Evolutionary conservation across 2,888 invertebrate genomes (phyloP), one percentile per base, ranked within the genome.

Genomic region (Apodemia hepburni): DNA sequence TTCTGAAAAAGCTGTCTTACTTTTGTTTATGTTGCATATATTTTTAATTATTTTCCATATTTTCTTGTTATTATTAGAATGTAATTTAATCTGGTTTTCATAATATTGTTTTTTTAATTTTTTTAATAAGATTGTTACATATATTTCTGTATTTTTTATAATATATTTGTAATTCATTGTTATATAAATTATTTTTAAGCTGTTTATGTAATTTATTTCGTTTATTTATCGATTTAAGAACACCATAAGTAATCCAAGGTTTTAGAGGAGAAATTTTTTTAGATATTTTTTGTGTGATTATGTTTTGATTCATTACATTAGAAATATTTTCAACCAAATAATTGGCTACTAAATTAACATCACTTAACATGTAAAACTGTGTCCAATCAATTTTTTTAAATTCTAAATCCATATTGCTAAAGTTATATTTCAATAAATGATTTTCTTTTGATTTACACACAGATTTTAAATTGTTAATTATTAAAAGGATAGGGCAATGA

Each of bases 191-290:
- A 47, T n/a, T 49, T 18, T 18, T 17, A 18, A 17, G 49, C 18
- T 49, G 18, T 49, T 49, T 49, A 8, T 49, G 49, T 49, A 49
- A 49, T 49, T 17, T n/a, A 49, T 49, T 49, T 18, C 49, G n/a
- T 18, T 9, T 49, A 7, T 49, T 1, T 49, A 49, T 49, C 0
- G 18, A 49, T 18, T 49, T 49, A 12, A 49, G 49, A 17, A 49
- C 49, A 2, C 49, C 49, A 49, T 49, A 18, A 7, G 49, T 49
- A 18, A 49, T 18, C n/a, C 49, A 49, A 12, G 18, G 18, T 17
- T 17, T 17, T 6, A 49, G 8, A 17, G 18, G 49, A 5, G 9
- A 6, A 17, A 49, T 1, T 49, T 49, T 49, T 17, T 47, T 47
- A n/a, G n/a, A 47, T 17, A 47, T 6, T 47, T 47, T 47, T n/a